Conservation (phyloP, 2,113 vertebrate species). For the Sturnus vulgaris region DNA sequence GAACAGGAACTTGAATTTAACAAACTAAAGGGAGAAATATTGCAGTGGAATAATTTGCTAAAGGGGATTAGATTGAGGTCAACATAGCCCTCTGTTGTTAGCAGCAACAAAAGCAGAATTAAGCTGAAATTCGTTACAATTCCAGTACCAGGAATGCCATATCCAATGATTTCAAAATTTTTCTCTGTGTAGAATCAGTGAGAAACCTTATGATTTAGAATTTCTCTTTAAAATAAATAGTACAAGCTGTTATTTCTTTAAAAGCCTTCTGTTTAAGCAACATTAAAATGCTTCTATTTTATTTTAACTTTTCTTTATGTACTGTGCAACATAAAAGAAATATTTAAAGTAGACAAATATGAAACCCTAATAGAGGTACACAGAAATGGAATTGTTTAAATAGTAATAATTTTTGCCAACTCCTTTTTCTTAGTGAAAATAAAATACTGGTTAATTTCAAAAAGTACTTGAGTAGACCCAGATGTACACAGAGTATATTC, state of each 20-base stretch:
- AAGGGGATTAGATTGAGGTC: constrained; percentile 15
- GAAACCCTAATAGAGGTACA: not conserved
- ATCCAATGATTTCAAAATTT: not conserved
- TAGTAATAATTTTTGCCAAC: not conserved
- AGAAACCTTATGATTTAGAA: not conserved
- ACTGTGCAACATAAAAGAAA: not conserved
- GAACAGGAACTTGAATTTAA: not conserved
- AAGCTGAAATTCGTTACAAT: not conserved
- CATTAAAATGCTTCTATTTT: not conserved
- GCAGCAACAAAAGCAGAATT: constrained; percentile 3
- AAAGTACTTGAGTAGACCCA: not conserved
- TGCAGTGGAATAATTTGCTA: constrained; percentile 1
- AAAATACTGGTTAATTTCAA: not conserved
- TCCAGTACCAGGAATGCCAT: not conserved
- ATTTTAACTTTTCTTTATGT: not conserved
- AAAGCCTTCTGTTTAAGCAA: not conserved
- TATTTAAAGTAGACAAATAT: not conserved
- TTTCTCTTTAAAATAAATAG: not conserved
- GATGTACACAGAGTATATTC: not conserved
- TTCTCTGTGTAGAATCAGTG: not conserved
- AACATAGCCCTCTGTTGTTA: constrained; percentile 9
- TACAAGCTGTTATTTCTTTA: not conserved
- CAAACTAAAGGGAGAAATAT: not conserved
- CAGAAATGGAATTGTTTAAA: not conserved
- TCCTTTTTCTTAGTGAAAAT: not conserved